phyloP scores from a whole-genome alignment of 2,888 invertebrate genomes.

The Nematopogon swammerdamellus region DNA sequence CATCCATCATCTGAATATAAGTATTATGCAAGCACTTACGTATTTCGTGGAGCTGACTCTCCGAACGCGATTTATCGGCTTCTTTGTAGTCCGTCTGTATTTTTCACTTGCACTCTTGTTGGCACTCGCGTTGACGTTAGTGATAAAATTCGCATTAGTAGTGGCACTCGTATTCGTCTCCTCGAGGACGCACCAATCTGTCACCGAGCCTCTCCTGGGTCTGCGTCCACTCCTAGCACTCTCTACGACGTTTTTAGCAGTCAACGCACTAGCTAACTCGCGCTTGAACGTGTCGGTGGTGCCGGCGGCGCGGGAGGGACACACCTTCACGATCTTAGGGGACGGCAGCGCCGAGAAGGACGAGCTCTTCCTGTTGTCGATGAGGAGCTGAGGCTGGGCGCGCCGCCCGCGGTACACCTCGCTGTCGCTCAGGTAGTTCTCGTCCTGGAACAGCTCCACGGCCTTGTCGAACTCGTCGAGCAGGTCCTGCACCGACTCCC shows the following conservation, averaged over 20 bases:
- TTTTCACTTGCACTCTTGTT: constrained; percentile 17
- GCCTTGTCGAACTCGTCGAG: constrained; percentile 39
- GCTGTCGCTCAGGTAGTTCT: constrained; percentile 41
- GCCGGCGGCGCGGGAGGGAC: constrained; percentile 25
- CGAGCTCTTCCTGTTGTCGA: constrained; percentile 34
- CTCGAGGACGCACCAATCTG: constrained; percentile 47
- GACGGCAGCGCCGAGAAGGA: constrained; percentile 37
- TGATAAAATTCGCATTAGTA: not conserved
- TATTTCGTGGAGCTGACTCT: constrained; percentile 51
- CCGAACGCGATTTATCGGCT: constrained; percentile 33
- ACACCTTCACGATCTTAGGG: constrained; percentile 36
- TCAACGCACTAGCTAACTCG: constrained; percentile 30
- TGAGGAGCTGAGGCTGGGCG: constrained; percentile 16
- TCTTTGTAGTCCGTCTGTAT: constrained; percentile 36
- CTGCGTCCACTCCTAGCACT: constrained; percentile 15
- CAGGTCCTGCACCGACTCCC: constrained; percentile 35
- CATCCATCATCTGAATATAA: no score
- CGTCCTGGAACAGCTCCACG: constrained; percentile 38
- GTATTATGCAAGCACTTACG: constrained; percentile 32
- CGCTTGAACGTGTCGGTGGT: constrained; percentile 39
- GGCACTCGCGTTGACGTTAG: constrained; percentile 15
- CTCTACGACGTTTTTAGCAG: constrained; percentile 18
- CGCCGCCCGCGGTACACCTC: constrained; percentile 37
- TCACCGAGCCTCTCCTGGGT: constrained; percentile 38
- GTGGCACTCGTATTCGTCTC: constrained; percentile 19